These are phyloP conservation scores for Malthinus seriepunctatus DNA, from an alignment of 2,888 invertebrate species.

Conservation along the genomic window DNA sequence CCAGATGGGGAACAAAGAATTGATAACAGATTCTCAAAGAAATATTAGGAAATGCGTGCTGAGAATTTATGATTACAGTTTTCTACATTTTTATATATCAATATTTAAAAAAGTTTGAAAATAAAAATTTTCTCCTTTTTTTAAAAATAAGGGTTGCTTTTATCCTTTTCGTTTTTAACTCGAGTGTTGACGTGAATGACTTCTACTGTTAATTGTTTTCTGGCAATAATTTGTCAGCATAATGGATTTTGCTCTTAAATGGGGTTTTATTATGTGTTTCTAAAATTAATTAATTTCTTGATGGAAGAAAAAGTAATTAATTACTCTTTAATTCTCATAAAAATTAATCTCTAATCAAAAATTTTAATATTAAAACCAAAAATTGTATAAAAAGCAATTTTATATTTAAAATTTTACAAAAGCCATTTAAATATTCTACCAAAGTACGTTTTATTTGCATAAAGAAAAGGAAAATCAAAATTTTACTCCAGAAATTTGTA, in stretches of 20 bases:
- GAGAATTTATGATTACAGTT: conserved; percentile 32
- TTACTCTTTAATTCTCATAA: conserved; percentile 10
- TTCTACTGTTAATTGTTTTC: conserved; percentile 32
- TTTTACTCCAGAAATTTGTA: too few species aligned
- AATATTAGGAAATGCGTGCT: conserved; percentile 32
- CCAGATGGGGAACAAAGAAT: conserved; percentile 31
- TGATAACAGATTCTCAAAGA: conserved; percentile 34
- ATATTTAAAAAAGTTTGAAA: conserved; percentile 4
- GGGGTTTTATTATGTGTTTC: conserved; percentile 21
- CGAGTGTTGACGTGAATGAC: conserved; percentile 34
- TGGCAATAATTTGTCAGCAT: conserved; percentile 33
- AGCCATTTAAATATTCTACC: neutral
- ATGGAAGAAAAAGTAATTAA: conserved; percentile 13
- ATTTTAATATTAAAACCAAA: too few species aligned
- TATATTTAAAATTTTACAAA: too few species aligned
- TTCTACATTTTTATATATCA: conserved; percentile 18
- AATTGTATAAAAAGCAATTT: too few species aligned
- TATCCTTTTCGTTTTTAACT: conserved; percentile 30
- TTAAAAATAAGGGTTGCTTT: conserved; percentile 24
- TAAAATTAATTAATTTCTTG: conserved; percentile 20
- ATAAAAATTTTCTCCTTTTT: conserved; percentile 21
- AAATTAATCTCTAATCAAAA: too few species aligned
- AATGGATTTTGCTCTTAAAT: conserved; percentile 25
- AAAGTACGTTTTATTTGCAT: neutral
- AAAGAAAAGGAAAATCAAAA: neutral